Conservation (phyloP, 2,888 invertebrate species). For the Diadegma fenestrale region DNA sequence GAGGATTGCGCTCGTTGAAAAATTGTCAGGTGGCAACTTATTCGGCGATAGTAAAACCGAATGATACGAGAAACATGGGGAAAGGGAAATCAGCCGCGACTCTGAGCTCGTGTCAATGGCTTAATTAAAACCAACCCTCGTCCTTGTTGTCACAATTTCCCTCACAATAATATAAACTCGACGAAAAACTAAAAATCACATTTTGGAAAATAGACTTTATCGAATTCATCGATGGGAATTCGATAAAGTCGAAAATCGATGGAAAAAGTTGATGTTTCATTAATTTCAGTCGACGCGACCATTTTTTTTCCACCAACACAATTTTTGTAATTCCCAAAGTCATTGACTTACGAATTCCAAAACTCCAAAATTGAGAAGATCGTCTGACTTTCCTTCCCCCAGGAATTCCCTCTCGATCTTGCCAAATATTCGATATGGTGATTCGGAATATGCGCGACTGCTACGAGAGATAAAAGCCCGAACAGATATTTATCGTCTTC, state of each 20-base stretch:
- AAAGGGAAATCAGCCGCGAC: slow-evolving; percentile 66
- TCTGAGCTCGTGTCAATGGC: slow-evolving; percentile 84
- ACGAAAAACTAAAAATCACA: too few species aligned
- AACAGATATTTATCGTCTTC: slow-evolving; percentile 32
- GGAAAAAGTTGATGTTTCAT: too few species aligned
- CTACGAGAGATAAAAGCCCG: slow-evolving; percentile 39
- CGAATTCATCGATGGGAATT: too few species aligned
- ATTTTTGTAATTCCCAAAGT: not conserved
- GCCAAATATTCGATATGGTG: slow-evolving; percentile 2
- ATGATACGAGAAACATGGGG: slow-evolving; percentile 50
- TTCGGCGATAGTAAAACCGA: slow-evolving; percentile 49
- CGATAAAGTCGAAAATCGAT: too few species aligned
- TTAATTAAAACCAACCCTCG: slow-evolving; percentile 84
- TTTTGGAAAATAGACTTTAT: too few species aligned
- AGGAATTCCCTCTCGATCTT: not conserved
- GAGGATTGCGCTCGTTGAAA: slow-evolving; percentile 39
- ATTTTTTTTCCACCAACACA: too few species aligned
- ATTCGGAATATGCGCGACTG: not conserved
- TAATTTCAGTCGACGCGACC: too few species aligned
- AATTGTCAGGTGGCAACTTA: slow-evolving; percentile 35
- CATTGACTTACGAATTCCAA: not conserved
- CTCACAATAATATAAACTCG: slow-evolving; percentile 12
- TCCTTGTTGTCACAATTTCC: slow-evolving; percentile 64
- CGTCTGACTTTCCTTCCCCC: not conserved
- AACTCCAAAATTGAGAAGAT: not conserved